Conservation (phyloP, 2,797 vertebrate species). For the Cyprinella venusta region DNA sequence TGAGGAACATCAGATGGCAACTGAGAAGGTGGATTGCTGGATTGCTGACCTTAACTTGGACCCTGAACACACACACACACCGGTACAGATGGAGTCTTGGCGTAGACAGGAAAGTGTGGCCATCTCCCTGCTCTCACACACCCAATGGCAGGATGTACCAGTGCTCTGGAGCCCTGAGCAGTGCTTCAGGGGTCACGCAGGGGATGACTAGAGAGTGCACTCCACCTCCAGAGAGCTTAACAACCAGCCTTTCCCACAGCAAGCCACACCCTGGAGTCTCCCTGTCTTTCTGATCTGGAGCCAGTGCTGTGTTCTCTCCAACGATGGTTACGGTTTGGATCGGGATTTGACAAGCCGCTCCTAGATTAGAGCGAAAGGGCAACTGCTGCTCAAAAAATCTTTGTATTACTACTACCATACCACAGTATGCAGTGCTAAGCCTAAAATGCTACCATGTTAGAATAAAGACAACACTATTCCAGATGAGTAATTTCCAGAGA, state of each 20-base stretch:
- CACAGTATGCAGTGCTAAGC: not conserved
- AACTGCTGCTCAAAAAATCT: not conserved
- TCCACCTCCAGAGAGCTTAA: conserved; percentile 57
- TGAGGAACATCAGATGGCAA: conserved; percentile 1
- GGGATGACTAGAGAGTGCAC: conserved; percentile 60
- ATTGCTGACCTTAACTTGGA: conserved; percentile 40
- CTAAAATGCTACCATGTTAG: not conserved
- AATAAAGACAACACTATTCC: conserved; percentile 2
- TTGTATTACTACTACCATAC: not conserved
- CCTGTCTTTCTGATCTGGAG: conserved; percentile 36
- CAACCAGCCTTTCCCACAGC: conserved; percentile 56
- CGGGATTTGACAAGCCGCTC: conserved; percentile 11
- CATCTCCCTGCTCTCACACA: conserved; percentile 63
- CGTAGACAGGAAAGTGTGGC: conserved; percentile 64
- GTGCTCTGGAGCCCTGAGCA: conserved; percentile 62
- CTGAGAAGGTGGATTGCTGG: conserved; percentile 15
- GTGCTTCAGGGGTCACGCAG: conserved; percentile 60
- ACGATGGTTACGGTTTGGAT: conserved; percentile 26
- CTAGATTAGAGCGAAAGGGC: conserved; percentile 15
- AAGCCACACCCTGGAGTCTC: conserved; percentile 55
- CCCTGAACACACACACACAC: conserved; percentile 41
- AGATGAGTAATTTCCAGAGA: not conserved
- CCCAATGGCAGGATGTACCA: conserved; percentile 66
- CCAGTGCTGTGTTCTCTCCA: conserved; percentile 17
- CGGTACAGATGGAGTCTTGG: conserved; percentile 56